phyloP scores from a whole-genome alignment of 2,888 invertebrate species.

The Acanthoscelides obtectus region DNA sequence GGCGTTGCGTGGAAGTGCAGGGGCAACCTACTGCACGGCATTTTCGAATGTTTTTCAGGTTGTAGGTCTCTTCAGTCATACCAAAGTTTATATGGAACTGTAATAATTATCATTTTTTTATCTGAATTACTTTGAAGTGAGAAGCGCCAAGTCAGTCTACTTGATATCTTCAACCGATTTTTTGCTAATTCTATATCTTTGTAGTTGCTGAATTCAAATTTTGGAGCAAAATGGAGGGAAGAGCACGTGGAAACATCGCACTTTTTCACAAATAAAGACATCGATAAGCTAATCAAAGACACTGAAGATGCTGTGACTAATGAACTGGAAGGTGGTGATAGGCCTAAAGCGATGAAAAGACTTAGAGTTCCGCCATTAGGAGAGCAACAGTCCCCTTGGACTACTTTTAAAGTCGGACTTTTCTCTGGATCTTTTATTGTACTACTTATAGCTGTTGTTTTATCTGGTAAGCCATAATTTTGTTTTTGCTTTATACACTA shows the following conservation, averaged over 20 bases:
- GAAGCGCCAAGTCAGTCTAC: too few species aligned
- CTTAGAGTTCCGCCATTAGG: constrained; percentile 80
- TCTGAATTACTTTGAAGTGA: too few species aligned
- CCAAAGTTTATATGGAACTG: too few species aligned
- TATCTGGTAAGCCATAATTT: constrained; percentile 64
- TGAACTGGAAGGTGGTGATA: constrained; percentile 72
- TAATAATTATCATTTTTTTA: too few species aligned
- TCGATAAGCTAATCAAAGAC: constrained; percentile 76
- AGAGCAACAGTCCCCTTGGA: constrained; percentile 78
- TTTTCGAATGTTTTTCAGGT: too few species aligned
- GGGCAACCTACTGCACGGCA: too few species aligned
- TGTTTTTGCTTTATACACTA: too few species aligned
- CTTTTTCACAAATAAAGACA: constrained; percentile 81
- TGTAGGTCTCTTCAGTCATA: too few species aligned
- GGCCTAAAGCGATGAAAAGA: constrained; percentile 83
- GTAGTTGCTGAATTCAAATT: constrained; percentile 53
- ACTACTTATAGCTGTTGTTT: constrained; percentile 63
- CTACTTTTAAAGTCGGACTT: constrained; percentile 78
- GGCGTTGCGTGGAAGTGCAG: too few species aligned
- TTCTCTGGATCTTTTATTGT: constrained; percentile 80
- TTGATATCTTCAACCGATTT: too few species aligned
- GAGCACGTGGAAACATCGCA: constrained; percentile 77
- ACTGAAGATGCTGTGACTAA: constrained; percentile 68
- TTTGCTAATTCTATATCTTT: too few species aligned
- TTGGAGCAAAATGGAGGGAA: constrained; percentile 74